Percentiles rank a stretch among this genome's conserved stretches.
These are phyloP conservation scores for Sorex araneus DNA, from an alignment of 2,113 vertebrate species.

Conservation along the genomic window DNA sequence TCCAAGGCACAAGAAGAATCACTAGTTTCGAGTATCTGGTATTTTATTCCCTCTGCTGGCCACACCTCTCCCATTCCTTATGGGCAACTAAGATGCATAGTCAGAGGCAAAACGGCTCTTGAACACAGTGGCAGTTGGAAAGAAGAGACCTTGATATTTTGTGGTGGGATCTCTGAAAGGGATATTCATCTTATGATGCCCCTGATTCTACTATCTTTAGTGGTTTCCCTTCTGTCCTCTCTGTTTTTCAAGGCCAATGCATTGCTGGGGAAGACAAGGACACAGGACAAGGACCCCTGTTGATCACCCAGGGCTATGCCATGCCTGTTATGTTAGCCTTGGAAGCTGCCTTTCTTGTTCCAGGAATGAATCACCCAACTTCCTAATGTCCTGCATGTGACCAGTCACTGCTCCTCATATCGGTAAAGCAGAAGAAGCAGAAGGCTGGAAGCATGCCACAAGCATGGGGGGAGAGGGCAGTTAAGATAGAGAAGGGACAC, in stretches of 20 bases:
- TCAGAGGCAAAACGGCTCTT: background rate
- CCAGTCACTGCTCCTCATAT: background rate
- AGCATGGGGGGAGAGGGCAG: too few species aligned
- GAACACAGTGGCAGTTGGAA: background rate
- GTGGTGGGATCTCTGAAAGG: constrained; percentile 25
- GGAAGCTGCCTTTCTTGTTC: background rate
- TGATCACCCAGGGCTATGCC: background rate
- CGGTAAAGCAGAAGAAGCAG: background rate
- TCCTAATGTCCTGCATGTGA: background rate
- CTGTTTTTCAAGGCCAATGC: background rate
- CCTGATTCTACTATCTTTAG: background rate
- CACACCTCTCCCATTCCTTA: background rate
- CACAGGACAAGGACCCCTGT: background rate
- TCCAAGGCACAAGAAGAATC: background rate
- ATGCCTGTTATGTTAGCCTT: accelerated
- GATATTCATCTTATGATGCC: background rate
- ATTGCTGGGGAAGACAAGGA: background rate
- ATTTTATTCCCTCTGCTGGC: background rate
- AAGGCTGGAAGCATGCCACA: too few species aligned
- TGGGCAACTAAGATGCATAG: background rate
- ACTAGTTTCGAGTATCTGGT: background rate
- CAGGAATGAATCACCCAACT: background rate
- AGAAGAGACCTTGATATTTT: background rate
- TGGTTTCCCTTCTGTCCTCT: background rate
- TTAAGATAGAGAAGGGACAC: too few species aligned